Base-by-base conservation (phyloP, 2,888 invertebrate genomes). In the Aquatica leii region DNA sequence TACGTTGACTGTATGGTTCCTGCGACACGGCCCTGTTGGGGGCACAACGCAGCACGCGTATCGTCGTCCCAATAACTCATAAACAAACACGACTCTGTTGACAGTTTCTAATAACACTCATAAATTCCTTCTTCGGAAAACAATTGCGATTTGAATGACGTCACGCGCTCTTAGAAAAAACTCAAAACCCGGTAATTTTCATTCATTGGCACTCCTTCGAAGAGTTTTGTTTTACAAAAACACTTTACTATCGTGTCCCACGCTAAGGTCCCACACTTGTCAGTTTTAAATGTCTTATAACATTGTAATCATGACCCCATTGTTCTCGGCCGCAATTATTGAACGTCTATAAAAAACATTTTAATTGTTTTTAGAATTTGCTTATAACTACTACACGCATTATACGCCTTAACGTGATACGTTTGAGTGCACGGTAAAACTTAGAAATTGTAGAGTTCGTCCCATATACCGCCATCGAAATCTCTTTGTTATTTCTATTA, bases 101-200 rank as follows among this genome's bases (percentile, higher is more conserved):
- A 68, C 70, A 68, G 70, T 59, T 57, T 69, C 66, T 70, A 70
- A 70, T 70, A 69, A 66, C 67, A 56, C 59, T 62, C 64, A 69
- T 69, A 69, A 66, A 70, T 70, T 67, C 59, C n/a, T n/a, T n/a
- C n/a, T n/a, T n/a, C 6, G 24, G 2, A 24, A 24, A 24, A 24
- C 24, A 24, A 24, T 24, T 6, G 24, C 24, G 24, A 24, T 24
- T 24, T 24, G 2, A 24, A 24, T 14, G 14, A 15, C 43, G 21
- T 1, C 6, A 12, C 21, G 1, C 12, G 31, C 12, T n/a, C 5
- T 24, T 24, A 12, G 20, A 3, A 51, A 51, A 37, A 40, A 50
- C 50, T 50, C 48, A 31, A 31, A 56, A 46, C 4, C 9, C 9
- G 14, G 40, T 48, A 55, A 61, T 46, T 61, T 61, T 61, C 55